Evolutionary conservation across 1,140 invertebrate species (phyloP).

Genomic region (Ceratina australensis): DNA sequence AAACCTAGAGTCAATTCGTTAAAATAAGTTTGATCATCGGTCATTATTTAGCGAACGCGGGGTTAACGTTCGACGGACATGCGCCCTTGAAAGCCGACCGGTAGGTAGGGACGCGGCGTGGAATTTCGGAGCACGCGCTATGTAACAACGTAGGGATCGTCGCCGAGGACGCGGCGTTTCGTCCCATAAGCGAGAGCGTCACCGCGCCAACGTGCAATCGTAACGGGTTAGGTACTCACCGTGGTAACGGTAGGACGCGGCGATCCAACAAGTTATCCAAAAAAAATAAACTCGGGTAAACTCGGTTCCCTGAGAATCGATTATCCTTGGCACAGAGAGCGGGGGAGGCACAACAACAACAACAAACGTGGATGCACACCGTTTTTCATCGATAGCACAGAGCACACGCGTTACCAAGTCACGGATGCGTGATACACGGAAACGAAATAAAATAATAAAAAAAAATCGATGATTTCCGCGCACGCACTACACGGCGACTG

Average conservation of each 20-base stretch:
- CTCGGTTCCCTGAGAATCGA: conserved; percentile 6
- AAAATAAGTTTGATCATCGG: no score
- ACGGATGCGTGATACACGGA: no score
- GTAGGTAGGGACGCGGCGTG: conserved; percentile 7
- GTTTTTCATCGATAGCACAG: no score
- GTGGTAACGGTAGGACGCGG: conserved; percentile 47
- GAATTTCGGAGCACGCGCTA: conserved; percentile 46
- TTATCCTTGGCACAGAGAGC: conserved; percentile 19
- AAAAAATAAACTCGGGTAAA: conserved; percentile 13
- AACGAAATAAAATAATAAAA: no score
- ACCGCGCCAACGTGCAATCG: neutral
- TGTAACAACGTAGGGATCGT: neutral
- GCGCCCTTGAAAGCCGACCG: conserved; percentile 47
- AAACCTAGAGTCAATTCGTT: no score
- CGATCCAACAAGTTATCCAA: neutral
- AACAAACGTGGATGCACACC: neutral
- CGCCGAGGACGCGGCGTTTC: neutral
- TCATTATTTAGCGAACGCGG: no score
- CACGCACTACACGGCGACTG: conserved; percentile 32
- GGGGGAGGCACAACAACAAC: neutral
- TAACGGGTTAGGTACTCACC: neutral
- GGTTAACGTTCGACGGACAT: conserved; percentile 36
- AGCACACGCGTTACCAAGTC: no score
- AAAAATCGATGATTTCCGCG: conserved; percentile 34
- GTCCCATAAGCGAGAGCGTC: conserved; percentile 3